Conservation (phyloP, 2,113 vertebrate genomes). For the Choloepus hoffmanni region DNA sequence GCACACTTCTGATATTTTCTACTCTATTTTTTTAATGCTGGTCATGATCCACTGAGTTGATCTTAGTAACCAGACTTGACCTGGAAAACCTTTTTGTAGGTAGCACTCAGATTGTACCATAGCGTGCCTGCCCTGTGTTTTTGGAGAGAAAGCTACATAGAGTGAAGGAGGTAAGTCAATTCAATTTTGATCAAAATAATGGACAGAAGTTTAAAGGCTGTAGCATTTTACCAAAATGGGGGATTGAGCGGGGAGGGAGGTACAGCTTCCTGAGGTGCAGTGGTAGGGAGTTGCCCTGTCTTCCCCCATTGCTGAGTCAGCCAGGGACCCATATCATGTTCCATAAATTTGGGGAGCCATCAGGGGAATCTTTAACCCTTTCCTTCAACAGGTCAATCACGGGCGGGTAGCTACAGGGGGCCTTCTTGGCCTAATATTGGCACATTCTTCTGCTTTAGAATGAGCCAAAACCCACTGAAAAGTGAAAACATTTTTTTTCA, state of each 20-base stretch:
- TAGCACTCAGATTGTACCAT: not conserved
- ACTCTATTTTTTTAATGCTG: not conserved
- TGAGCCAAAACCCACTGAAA: not conserved
- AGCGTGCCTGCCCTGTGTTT: not conserved
- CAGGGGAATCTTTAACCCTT: not conserved
- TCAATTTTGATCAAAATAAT: not conserved
- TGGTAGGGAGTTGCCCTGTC: not conserved
- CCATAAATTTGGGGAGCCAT: not conserved
- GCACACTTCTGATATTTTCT: not conserved
- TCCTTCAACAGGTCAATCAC: not conserved
- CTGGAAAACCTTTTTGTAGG: not conserved
- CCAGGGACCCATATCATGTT: not conserved
- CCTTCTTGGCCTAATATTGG: not conserved
- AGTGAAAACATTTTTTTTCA: not conserved
- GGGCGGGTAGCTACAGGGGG: not conserved
- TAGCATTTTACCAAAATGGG: not conserved
- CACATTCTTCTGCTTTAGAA: not conserved
- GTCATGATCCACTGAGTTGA: not conserved
- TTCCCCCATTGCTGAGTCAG: not conserved
- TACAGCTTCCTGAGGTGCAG: not conserved
- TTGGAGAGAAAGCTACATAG: not conserved
- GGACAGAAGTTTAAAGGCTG: not conserved
- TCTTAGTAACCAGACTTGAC: not conserved
- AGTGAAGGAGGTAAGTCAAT: conserved; percentile 3
- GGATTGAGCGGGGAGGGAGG: not conserved